Evolutionary conservation across 2,113 vertebrate species (phyloP), one percentile per base, ranked within the genome.

Genomic region (Typhlomys cinereus): DNA sequence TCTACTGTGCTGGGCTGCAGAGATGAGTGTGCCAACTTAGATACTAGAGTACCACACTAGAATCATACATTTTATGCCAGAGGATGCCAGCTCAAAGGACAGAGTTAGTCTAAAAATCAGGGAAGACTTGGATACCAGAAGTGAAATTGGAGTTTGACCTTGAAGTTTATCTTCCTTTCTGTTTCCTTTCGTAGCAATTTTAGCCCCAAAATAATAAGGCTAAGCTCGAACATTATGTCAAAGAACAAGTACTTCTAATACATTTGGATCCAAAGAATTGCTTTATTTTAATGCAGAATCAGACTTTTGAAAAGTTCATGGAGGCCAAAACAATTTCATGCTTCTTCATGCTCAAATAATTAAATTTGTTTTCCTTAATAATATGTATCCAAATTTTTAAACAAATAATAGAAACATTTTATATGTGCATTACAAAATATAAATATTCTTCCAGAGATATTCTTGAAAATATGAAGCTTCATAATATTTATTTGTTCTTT

Each of bases 151-250:
- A 79, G 10, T 17, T 78, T 94, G 70, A 39, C 85, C 88, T 88
- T 94, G 36, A 90, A 57, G 9, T 90, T 92, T 31, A 73, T 92
- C 82, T 92, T 89, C 48, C 66, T 95, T 86, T 94, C 73, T 85
- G 0, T 90, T 92, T 61, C 90, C 50, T 12, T 85, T 90, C 94
- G 73, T 88, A 62, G 89, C 93, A 79, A 15, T 75, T 86, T 94
- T 85, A 21, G 81, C 41, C 59, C 82, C 64, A 44, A 85, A 95
- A 71, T 88, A 91, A 61, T 82, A 59, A 59, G 50, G 92, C 13
- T 93, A 84, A 67, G 87, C 76, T 87, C 67, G n/a, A n/a, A 62
- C n/a, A 75, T 2, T 71, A n/a, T 46, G 1, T 66, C 80, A 83
- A 80, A 90, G 29, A 89, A 11, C n/a, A n/a, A 46, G 52, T 90